phyloP scores from a whole-genome alignment of 2,888 invertebrate genomes.

The Pterobdella sp. region DNA sequence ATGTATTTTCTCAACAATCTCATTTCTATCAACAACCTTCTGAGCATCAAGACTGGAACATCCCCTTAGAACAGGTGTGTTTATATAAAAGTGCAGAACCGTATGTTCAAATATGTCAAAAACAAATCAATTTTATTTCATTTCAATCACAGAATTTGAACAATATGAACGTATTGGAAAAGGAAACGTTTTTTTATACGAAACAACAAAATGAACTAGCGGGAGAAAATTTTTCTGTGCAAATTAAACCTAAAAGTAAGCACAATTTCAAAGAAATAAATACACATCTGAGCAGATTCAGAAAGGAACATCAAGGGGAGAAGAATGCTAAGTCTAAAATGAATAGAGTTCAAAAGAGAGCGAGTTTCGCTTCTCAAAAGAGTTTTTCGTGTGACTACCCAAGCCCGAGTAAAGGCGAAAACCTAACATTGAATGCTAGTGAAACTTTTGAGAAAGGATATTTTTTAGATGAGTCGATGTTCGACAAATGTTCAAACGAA shows the following conservation, averaged over 20 bases:
- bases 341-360: background rate
- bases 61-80: background rate
- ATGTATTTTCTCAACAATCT: no score
- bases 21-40: slow-evolving; percentile 3
- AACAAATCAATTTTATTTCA: no score
- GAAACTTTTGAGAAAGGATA: background rate
- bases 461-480: background rate
- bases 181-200: no score
- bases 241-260: no score
- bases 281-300: slow-evolving; percentile 16
- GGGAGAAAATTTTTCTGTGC: no score
- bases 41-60: background rate
- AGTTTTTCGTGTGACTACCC: slow-evolving; percentile 27
- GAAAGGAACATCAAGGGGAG: slow-evolving; percentile 11
- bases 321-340: background rate
- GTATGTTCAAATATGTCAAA: background rate
- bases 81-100: background rate
- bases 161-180: no score
- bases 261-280: slow-evolving; percentile 12
- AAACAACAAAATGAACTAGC: no score
- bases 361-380: slow-evolving; percentile 21
- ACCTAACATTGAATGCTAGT: background rate
- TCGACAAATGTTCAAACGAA: background rate
- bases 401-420: slow-evolving; percentile 21
- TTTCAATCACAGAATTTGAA: no score